Evolutionary conservation across 2,797 vertebrate species (phyloP).

Genomic region (Gephyroberyx darwinii): DNA sequence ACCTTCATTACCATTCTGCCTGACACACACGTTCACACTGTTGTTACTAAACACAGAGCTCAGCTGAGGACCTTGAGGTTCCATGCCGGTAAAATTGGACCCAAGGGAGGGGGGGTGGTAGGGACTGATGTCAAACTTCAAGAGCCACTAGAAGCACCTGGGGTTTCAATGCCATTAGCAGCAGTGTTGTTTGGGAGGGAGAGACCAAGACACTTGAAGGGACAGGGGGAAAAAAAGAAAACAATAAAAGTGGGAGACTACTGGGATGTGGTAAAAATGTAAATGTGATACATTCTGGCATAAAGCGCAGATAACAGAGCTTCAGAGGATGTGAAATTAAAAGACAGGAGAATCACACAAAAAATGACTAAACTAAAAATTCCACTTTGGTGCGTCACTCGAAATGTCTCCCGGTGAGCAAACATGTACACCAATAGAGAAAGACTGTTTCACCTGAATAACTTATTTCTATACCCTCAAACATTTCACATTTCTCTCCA

Average conservation of each 20-base stretch:
- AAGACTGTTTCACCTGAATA: background rate
- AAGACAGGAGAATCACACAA: background rate
- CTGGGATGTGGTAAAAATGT: conserved; percentile 24
- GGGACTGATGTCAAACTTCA: conserved; percentile 75
- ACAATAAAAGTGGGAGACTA: conserved; percentile 14
- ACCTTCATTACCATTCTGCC: conserved; percentile 71
- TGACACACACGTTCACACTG: conserved; percentile 63
- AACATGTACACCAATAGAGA: background rate
- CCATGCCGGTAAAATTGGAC: conserved; percentile 75
- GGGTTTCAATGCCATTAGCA: conserved; percentile 71
- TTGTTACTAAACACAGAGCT: conserved; percentile 74
- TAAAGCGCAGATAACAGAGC: background rate
- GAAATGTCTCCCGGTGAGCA: background rate
- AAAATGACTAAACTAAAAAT: background rate
- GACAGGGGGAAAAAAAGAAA: conserved; percentile 6
- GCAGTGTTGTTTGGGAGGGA: conserved; percentile 48
- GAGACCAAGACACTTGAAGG: conserved; percentile 33
- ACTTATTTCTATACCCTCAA: conserved; percentile 1
- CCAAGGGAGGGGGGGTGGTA: conserved; percentile 56
- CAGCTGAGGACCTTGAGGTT: conserved; percentile 75
- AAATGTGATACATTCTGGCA: conserved; percentile 15
- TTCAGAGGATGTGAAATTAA: background rate
- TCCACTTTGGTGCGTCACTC: background rate
- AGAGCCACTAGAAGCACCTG: conserved; percentile 70
- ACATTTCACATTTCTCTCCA: conserved; percentile 13